These are phyloP conservation scores for Limonius californicus DNA, from an alignment of 1,140 invertebrate genomes.

Conservation along the genomic window DNA sequence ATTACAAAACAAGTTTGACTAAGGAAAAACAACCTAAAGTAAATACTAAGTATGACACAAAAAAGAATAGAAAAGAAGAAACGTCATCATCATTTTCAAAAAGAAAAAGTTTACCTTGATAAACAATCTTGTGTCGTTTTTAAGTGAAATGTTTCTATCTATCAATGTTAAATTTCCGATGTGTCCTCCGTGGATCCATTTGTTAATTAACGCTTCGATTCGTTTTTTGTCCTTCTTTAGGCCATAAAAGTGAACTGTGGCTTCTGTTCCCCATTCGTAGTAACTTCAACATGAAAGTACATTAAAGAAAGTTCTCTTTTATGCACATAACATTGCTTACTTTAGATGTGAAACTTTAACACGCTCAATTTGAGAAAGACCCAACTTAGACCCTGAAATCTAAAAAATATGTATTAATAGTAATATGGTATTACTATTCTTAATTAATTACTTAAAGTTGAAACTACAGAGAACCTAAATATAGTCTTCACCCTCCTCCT, in stretches of 20 bases:
- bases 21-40: not conserved
- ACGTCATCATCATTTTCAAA: too few relatives aligned
- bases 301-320: not conserved
- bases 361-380: not conserved
- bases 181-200: conserved; percentile 58
- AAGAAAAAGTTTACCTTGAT: conserved; percentile 8
- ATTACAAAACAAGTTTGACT: too few relatives aligned
- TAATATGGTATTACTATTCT: too few relatives aligned
- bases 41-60: too few relatives aligned
- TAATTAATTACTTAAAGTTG: too few relatives aligned
- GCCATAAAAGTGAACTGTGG: conserved; percentile 61
- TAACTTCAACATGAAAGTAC: conserved; percentile 2
- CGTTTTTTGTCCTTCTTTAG: conserved; percentile 57
- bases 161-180: conserved; percentile 61
- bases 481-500: too few relatives aligned
- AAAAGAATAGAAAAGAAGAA: too few relatives aligned
- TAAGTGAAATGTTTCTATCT: conserved; percentile 33
- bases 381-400: not conserved
- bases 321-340: not conserved
- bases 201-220: conserved; percentile 58
- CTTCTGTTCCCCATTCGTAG: conserved; percentile 44
- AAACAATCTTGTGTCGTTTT: conserved; percentile 17
- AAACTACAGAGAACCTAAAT: not conserved
- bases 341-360: too few relatives aligned
- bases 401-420: not conserved